Base-by-base conservation (phyloP, 1,140 invertebrate genomes). In the Eurytemora carolleeae region DNA sequence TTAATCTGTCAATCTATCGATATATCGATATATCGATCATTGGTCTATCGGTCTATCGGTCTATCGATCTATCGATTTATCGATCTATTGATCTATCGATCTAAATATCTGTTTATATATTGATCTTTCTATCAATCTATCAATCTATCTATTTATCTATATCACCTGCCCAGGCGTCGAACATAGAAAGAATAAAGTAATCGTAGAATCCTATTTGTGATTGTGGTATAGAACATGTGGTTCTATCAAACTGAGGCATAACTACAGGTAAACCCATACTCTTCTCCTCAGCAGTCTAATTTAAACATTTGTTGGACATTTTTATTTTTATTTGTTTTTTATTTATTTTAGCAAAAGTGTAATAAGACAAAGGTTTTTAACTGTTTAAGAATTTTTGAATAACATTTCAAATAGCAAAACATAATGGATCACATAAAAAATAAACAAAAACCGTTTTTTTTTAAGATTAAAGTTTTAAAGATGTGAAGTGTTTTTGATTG, bases 141-240 rank as follows among this genome's bases (percentile, higher is more conserved):
- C 25, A 7, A 25, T 17, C 22, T 53, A 54, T 24, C 20, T 54
- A 62, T 15, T 55, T 15, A 22, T 44, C 16, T 15, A 58, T 17
- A 57, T 79, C 72, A 95, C 91, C 84, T 72, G 93, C 85, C 89
- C 89, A 96, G 22, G 88, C 85, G 69, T 93, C 88, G 76, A 94
- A 91, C 91, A 97, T 95, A 70, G 93, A 87, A 65, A 84, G 87
- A 66, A 95, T 89, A 68, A 97, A 96, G 72, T 85, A 92, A 75
- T 97, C 92, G 58, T 94, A 85, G 74, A 97, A 97, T 55, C 89
- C 88, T 65, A 90, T 91, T 76, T 97, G 92, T 55, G 88, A 90
- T 75, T 93, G 89, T 58, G 92, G 88, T 71, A 97, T 90, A 64
- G 88, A 94, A 73, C 90, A 95, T 7, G 86, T 84, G 55, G 79